Evolutionary conservation across 2,888 invertebrate genomes (phyloP), one percentile per base, ranked within the genome.

Genomic region (Diaprepes abbreviatus): DNA sequence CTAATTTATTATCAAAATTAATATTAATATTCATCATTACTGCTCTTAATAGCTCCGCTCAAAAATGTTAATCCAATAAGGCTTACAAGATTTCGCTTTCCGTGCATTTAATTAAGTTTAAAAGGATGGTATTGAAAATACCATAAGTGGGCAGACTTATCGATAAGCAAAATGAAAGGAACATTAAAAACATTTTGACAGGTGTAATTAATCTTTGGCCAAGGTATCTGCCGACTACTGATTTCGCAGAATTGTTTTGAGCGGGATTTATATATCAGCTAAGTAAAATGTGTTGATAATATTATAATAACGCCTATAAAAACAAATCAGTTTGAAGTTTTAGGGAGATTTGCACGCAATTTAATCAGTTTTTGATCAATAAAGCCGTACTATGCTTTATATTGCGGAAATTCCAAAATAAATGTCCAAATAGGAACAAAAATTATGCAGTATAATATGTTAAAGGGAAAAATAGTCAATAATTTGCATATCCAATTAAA

Each of bases 191-290:
- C 43, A 21, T 43, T 43, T 43, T 21, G 31, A 54, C 54, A 35
- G 33, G 33, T 17, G 17, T 19, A 54, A 54, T 54, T 54, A 54
- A 33, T 54, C 54, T 54, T 35, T 6, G 3, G 31, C 14, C 17
- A n/a, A 28, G 9, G 2, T 54, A 50, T 50, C 50, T 50, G 50
- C 31, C 31, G 54, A 31, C 54, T 54, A 54, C 54, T 17, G 35
- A 43, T 40, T 12, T 17, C 21, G 4, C 10, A 14, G 21, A 43
- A 43, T 21, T 43, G n/a, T 43, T 21, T 19, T 5, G 9, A 43
- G 21, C 19, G 19, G 10, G 17, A 17, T 4, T 21, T 43, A 43
- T 4, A 24, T 24, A 43, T n/a, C 6, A 9, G n/a, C 14, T 2
- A n/a, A 43, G 19, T 43, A 21, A 21, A 43, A 21, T n/a, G 19